Evolutionary conservation across 2,797 vertebrate genomes (phyloP), one percentile per base, ranked within the genome.

Genomic region (Tarsius wallacei): DNA sequence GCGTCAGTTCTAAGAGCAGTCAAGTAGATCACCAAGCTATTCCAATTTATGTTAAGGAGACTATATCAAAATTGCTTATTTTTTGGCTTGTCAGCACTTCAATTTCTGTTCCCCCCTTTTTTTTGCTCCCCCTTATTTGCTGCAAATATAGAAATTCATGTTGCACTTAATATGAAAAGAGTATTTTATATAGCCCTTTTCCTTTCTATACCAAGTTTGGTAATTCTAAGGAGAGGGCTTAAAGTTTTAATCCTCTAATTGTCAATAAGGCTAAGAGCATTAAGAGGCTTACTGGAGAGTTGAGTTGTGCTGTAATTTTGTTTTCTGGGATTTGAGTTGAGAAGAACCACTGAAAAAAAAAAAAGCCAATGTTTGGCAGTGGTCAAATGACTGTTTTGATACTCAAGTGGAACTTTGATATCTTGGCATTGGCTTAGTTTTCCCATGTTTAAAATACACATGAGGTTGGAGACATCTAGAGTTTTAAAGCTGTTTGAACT

Each of bases 191-290:
- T 90, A 87, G 17, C 7, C 51, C 4, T 68, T 28, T 85, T 82
- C 28, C 24, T 64, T 55, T 81, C 53, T 64, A 15, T 33, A 36
- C 49, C 24, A 74, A 47, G 5, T 87, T 87, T 87, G 49, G 87
- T 94, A 80, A 77, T 57, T 71, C 28, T 84, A 64, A 83, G 14
- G 17, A 68, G 57, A 82, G 0, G 19, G 22, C 64, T 96, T 93
- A 87, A 86, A 49, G 12, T 90, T 90, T 85, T 94, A 93, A 93
- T 87, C 77, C 15, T 36, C n/a, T 80, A 78, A 73, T 76, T 76
- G 16, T 95, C n/a, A 64, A 74, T 68, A 77, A 87, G 59, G 17
- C 66, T 61, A 31, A 47, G 42, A 77, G n/a, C 10, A 19, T 55
- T 66, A 84, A 83, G n/a, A 88, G 76, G 49, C 76, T 91, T 81